Percentiles rank a stretch among this genome's conserved stretches.
Conservation (phyloP, 1,140 invertebrate genomes). For the Bombus soroeensis region DNA sequence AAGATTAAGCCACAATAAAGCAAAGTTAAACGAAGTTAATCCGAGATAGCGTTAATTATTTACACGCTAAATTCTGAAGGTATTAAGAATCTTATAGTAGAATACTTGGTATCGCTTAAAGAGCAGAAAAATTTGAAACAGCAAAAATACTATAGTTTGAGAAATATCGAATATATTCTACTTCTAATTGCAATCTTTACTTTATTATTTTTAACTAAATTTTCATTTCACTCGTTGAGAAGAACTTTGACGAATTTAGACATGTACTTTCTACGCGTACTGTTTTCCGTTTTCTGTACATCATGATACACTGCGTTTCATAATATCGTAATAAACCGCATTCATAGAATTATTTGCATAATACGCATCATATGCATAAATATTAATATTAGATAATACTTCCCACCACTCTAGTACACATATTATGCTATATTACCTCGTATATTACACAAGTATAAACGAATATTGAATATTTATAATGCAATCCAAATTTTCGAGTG, state of each 20-base stretch:
- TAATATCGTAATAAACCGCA: neutral
- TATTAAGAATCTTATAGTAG: too few species aligned
- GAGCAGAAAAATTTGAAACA: too few species aligned
- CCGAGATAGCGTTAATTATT: too few species aligned
- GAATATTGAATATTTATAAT: neutral
- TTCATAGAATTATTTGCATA: neutral
- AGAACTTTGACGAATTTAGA: neutral
- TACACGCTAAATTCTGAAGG: too few species aligned
- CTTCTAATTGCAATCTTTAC: too few species aligned
- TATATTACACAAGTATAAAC: neutral
- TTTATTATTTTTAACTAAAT: too few species aligned
- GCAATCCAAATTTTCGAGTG: neutral
- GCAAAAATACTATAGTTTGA: too few species aligned
- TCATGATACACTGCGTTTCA: neutral
- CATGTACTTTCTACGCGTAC: neutral
- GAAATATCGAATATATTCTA: too few species aligned
- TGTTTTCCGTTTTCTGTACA: neutral
- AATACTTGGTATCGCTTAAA: too few species aligned
- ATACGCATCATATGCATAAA: neutral
- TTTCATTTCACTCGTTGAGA: neutral
- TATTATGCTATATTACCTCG: neutral
- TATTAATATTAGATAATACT: conserved; percentile 5
- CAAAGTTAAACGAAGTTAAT: too few species aligned
- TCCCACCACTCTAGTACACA: neutral
- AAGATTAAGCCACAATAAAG: too few species aligned